Base-by-base conservation (phyloP, 1,140 invertebrate species). In the Drosophila melanica region DNA sequence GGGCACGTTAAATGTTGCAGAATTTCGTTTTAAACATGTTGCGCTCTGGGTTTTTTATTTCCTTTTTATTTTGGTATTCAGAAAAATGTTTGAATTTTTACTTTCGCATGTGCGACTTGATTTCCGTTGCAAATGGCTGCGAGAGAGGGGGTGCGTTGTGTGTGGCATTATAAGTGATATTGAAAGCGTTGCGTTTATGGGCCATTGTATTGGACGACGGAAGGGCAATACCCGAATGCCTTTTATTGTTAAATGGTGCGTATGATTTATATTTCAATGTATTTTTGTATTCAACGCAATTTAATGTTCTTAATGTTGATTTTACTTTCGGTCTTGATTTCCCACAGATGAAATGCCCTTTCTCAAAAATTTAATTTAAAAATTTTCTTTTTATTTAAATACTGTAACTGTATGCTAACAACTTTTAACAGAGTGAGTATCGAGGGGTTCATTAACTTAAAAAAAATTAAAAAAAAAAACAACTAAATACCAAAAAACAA, bases 201-300 rank as follows among this genome's bases (percentile, higher is more conserved):
- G 82, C 82, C 81, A 87, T 86, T 86, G 81, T 85, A 75, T 80
- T 79, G 77, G 45, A 50, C 47, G 41, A 39, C 45, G 54, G 45
- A 58, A 44, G 64, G 23, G 75, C 77, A 79, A 66, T 84, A 53
- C 64, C 65, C 64, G 62, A 64, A 37, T 77, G 67, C 76, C 77
- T 74, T 82, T 72, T 79, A 84, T 89, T 89, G 84, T 89, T 89
- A 78, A 89, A 89, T 89, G 79, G 85, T 77, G 84, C 84, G 84
- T 80, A 89, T 89, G 85, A 89, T 89, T 89, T 84, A 89, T 89
- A 84, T 89, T 89, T 84, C 68, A 72, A 77, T 84, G 89, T 89
- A 66, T 79, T 77, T 80, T 80, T 50, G 53, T 77, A 54, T 63
- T 55, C 39, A 73, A 66, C 45, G 27, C 53, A 51, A 59, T 60